These are phyloP conservation scores for Druon quercuslanigerum DNA, from an alignment of 1,140 invertebrate genomes.

Conservation along the genomic window DNA sequence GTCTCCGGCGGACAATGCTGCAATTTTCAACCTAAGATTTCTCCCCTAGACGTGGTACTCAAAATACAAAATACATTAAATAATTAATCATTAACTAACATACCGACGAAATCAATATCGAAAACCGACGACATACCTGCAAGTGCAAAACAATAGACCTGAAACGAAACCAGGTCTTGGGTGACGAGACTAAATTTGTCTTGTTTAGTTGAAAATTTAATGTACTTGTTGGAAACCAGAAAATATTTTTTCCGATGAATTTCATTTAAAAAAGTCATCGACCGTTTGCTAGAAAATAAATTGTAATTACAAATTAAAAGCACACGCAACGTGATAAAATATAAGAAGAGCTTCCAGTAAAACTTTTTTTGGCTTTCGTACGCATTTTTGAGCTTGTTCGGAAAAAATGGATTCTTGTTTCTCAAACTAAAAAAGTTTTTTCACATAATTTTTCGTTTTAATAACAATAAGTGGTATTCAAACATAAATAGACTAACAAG, in stretches of 20 bases:
- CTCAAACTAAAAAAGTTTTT: not conserved
- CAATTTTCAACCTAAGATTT: not conserved
- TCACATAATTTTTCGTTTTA: not conserved
- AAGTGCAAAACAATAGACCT: conserved; percentile 12
- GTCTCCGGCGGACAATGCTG: conserved; percentile 2
- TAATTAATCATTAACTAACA: conserved; percentile 12
- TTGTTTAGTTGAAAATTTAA: not conserved
- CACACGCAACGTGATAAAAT: not conserved
- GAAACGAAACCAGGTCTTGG: not conserved
- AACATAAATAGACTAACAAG: conserved; percentile 11
- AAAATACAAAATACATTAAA: conserved; percentile 28
- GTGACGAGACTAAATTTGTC: not conserved
- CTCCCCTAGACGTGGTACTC: not conserved
- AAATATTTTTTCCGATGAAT: no score
- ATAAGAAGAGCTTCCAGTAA: not conserved
- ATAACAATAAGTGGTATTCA: not conserved
- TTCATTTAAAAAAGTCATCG: no score
- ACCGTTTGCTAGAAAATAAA: not conserved
- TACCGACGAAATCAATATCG: conserved; percentile 25
- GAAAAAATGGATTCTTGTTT: not conserved
- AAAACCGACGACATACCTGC: conserved; percentile 27
- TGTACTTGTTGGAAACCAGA: not conserved
- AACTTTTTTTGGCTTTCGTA: not conserved
- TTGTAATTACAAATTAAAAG: not conserved
- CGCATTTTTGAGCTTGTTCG: not conserved